Percentiles rank a stretch among this genome's conserved stretches.
Evolutionary conservation across 2,888 invertebrate genomes (phyloP).

Genomic region (Eucera pruinosa): DNA sequence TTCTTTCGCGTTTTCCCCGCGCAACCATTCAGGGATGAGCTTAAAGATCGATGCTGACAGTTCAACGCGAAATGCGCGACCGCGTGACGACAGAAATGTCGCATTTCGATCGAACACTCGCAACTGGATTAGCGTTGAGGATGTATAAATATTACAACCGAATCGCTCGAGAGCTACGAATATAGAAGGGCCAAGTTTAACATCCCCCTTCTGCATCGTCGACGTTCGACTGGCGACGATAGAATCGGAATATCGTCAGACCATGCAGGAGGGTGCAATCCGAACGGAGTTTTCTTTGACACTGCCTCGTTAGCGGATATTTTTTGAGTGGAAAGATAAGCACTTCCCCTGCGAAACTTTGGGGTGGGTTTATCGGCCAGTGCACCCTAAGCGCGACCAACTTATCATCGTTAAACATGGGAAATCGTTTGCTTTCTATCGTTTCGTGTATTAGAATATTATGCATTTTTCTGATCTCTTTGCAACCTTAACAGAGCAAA

Average conservation of each 20-base stretch:
- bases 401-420: constrained; percentile 56
- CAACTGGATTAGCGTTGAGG: background rate
- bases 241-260: background rate
- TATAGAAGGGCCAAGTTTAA: constrained; percentile 12
- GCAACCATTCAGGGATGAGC: constrained; percentile 8
- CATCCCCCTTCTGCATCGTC: background rate
- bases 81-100: constrained; percentile 16
- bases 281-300: no score
- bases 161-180: background rate
- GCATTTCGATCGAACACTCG: constrained; percentile 28
- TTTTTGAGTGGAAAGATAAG: constrained; percentile 36
- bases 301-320: constrained; percentile 25
- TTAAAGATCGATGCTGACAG: constrained; percentile 33
- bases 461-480: no score
- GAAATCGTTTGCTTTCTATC: constrained; percentile 35
- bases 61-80: constrained; percentile 1
- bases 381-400: constrained; percentile 10
- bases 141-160: constrained; percentile 15
- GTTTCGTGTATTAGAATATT: background rate
- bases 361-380: constrained; percentile 29
- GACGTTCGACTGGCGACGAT: constrained; percentile 12
- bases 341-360: background rate
- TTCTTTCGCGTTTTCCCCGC: constrained; percentile 5
- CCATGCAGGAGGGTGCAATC: background rate
- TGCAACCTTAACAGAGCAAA: no score